Percentiles rank a stretch among this genome's conserved stretches.
These are phyloP conservation scores for Panagrolaimus sp. DNA, from an alignment of 1,140 invertebrate genomes.

Conservation along the genomic window DNA sequence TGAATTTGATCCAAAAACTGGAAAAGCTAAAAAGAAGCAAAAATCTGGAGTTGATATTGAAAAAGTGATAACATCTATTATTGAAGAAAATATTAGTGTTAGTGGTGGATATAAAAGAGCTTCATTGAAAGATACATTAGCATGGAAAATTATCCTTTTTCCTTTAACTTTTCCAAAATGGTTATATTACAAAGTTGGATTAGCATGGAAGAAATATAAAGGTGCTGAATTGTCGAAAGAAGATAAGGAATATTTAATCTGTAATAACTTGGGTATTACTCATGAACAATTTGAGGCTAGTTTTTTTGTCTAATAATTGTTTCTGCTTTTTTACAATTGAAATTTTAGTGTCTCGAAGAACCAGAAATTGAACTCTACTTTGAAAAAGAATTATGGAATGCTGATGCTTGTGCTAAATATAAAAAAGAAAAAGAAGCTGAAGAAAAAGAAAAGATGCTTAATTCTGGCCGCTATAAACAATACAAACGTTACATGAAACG, in stretches of 20 bases:
- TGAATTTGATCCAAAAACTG: slow-evolving; percentile 61
- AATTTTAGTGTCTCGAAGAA: slow-evolving; percentile 67
- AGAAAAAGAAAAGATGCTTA: slow-evolving; percentile 71
- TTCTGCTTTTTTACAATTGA: slow-evolving; percentile 18
- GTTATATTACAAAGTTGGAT: slow-evolving; percentile 57
- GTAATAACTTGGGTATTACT: slow-evolving; percentile 69
- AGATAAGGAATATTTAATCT: slow-evolving; percentile 76
- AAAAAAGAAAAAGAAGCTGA: slow-evolving; percentile 75
- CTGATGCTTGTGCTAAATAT: slow-evolving; percentile 72
- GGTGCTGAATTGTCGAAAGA: slow-evolving; percentile 60
- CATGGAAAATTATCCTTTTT: slow-evolving; percentile 72
- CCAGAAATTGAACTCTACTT: slow-evolving; percentile 71
- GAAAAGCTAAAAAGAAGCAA: slow-evolving; percentile 63
- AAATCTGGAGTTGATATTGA: slow-evolving; percentile 75
- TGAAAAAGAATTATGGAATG: slow-evolving; percentile 72
- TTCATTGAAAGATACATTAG: slow-evolving; percentile 70
- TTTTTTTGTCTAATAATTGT: not conserved
- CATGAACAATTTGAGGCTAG: slow-evolving; percentile 64
- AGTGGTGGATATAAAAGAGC: slow-evolving; percentile 80
- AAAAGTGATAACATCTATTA: slow-evolving; percentile 71
- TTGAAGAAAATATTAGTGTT: slow-evolving; percentile 74
- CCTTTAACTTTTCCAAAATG: slow-evolving; percentile 70
- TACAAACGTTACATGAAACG: slow-evolving; percentile 73
- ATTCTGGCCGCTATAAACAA: slow-evolving; percentile 70
- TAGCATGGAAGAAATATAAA: not conserved